phyloP scores from a whole-genome alignment of 53 echinoderm and acorn worm genomes.

The Stichopus horrens region DNA sequence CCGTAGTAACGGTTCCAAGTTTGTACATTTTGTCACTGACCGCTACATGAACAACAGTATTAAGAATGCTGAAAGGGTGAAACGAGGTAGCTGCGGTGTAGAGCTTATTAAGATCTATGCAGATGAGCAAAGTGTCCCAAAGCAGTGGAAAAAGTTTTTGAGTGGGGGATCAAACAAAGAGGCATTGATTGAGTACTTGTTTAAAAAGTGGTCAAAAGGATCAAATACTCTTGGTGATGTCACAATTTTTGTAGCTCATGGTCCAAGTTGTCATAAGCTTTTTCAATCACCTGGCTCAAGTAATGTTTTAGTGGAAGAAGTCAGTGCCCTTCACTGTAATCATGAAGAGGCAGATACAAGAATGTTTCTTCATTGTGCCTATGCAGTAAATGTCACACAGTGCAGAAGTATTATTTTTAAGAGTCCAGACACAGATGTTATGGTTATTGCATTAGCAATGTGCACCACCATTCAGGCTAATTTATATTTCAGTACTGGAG shows the following conservation, averaged over 20 bases:
- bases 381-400: too few species aligned
- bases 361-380: neutral
- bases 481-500: constrained; percentile 15
- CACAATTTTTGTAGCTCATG: constrained; percentile 41
- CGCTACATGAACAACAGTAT: neutral
- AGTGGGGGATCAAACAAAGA: constrained; percentile 26
- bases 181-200: constrained; percentile 19
- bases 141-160: constrained; percentile 51
- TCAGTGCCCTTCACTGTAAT: neutral
- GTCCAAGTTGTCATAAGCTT: constrained; percentile 17
- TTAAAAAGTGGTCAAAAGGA: constrained; percentile 21
- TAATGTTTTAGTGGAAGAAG: constrained; percentile 20
- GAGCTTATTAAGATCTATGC: neutral
- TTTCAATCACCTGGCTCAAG: neutral
- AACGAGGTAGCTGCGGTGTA: neutral
- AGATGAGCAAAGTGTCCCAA: constrained; percentile 16
- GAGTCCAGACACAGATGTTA: constrained; percentile 17
- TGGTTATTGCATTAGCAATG: neutral
- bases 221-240: constrained; percentile 26
- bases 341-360: constrained; percentile 41
- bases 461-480: neutral
- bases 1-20: constrained; percentile 1
- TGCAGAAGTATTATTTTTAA: neutral
- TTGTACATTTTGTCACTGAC: constrained; percentile 71
- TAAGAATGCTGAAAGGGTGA: constrained; percentile 35